phyloP scores from a whole-genome alignment of 2,888 invertebrate genomes.

The Litoditis marina region DNA sequence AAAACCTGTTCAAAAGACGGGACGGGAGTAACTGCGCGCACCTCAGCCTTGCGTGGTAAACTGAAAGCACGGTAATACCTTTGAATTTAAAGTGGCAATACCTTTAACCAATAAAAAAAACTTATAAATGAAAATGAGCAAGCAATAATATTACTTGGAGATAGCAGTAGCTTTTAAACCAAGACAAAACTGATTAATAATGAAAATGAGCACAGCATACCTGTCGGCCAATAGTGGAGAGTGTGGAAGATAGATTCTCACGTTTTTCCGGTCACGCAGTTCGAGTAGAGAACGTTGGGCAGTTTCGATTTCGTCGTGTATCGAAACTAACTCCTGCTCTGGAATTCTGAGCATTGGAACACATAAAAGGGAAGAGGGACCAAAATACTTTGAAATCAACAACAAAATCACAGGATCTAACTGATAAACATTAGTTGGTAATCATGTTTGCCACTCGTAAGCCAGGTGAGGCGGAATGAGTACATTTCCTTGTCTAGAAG shows the following conservation, averaged over 20 bases:
- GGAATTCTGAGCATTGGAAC: no score
- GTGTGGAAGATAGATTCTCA: conserved; percentile 49
- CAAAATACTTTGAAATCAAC: not conserved
- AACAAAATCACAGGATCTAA: not conserved
- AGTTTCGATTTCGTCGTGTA: conserved; percentile 47
- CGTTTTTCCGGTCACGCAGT: conserved; percentile 42
- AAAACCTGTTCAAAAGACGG: no score
- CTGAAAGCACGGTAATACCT: no score
- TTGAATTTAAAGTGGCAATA: no score
- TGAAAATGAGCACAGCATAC: conserved; percentile 3
- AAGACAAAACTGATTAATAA: not conserved
- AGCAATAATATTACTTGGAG: no score
- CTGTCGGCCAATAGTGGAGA: conserved; percentile 30
- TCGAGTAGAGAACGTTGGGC: conserved; percentile 33
- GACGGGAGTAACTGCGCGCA: no score
- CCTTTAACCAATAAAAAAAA: not conserved
- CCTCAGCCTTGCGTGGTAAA: no score
- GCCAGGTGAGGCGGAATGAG: no score
- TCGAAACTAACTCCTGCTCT: conserved; percentile 43
- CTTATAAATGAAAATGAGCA: no score
- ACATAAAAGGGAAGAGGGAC: no score
- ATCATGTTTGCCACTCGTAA: not conserved
- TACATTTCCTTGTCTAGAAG: no score
- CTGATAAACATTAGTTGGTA: not conserved
- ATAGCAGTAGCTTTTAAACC: no score